Base-by-base conservation (phyloP, 2,888 invertebrate genomes). In the Dorcus parallelipipedus region DNA sequence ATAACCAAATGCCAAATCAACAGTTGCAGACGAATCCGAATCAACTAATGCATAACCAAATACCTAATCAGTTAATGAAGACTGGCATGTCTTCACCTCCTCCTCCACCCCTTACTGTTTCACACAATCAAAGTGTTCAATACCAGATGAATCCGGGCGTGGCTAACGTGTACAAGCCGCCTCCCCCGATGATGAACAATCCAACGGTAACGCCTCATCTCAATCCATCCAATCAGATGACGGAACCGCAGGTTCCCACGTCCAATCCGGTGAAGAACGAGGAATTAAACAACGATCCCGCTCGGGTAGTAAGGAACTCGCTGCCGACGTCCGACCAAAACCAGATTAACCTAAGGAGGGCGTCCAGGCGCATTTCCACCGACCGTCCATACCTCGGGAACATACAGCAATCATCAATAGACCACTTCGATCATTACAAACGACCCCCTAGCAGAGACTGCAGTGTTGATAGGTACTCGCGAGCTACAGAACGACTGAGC, bases 381-480 rank as follows among this genome's bases (percentile, higher is more conserved):
- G 79, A 76, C 63, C 80, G 73, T 68, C 79, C 73, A 75, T 86
- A 76, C 74, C 65, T 79, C 52, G 71, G 71, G 23, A 59, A 61
- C 20, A 72, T 74, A 14, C 84, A 82, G 60, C 80, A 78, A 64
- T 83, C 90, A 9, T 90, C 91, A 68, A 92, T 92, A 73, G 94
- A 95, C 78, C 92, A 93, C 73, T 93, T 95, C 75, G 96, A 96
- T 78, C 96, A 97, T 75, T 97, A 97, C 78, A 93, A 93, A 78
- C 83, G 92, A 75, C 93, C 94, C 53, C 93, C 93, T 1, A 93
- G 93, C 80, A 83, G 93, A 73, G 93, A 93, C 75, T 88, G 90
- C 60, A 93, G 93, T 67, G 90, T 92, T 48, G 93, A 93, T 80
- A 69, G 56, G 39, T 91, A 89, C 73, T 86, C 88, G 4, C 82